A percentile compares a stretch with the other conserved stretches of the same genome.
These are phyloP conservation scores for Coryphaenoides rupestris DNA, from an alignment of 2,113 vertebrate genomes.

Conservation along the genomic window DNA sequence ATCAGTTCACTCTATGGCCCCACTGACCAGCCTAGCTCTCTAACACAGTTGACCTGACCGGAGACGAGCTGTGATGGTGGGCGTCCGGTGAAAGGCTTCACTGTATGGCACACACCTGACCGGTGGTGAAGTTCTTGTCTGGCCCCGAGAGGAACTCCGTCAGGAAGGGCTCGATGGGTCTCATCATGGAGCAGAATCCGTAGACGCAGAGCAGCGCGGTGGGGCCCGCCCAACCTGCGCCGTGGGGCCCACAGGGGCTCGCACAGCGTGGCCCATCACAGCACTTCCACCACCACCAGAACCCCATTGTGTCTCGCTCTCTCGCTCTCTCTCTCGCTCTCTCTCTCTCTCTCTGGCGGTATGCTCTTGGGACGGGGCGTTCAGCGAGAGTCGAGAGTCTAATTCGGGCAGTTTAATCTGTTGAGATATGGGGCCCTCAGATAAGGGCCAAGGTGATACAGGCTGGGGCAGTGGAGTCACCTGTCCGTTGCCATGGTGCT, in stretches of 20 bases:
- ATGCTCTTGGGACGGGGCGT: conserved; percentile 16
- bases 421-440: conserved; percentile 55
- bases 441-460: conserved; percentile 66
- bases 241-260: conserved; percentile 36
- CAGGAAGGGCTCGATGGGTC: conserved; percentile 80
- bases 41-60: too few species aligned
- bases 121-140: conserved; percentile 73
- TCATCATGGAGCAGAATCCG: conserved; percentile 79
- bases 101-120: conserved; percentile 68
- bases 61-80: too few species aligned
- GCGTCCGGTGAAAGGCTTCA: too few species aligned
- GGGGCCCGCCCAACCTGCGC: conserved; percentile 72
- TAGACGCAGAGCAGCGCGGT: conserved; percentile 75
- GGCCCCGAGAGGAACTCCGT: conserved; percentile 72
- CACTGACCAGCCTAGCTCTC: too few species aligned
- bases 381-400: conserved; percentile 31
- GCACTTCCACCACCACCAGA: conserved; percentile 36
- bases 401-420: conserved; percentile 60
- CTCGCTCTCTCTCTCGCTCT: conserved; percentile 25
- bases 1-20: too few species aligned
- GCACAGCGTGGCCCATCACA: conserved; percentile 24
- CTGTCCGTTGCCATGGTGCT: conserved; percentile 41
- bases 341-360: conserved; percentile 1
- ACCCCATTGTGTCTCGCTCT: conserved; percentile 39
- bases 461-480: conserved; percentile 44